phyloP scores from a whole-genome alignment of 2,888 invertebrate genomes.

The Ornithoptera priamus region DNA sequence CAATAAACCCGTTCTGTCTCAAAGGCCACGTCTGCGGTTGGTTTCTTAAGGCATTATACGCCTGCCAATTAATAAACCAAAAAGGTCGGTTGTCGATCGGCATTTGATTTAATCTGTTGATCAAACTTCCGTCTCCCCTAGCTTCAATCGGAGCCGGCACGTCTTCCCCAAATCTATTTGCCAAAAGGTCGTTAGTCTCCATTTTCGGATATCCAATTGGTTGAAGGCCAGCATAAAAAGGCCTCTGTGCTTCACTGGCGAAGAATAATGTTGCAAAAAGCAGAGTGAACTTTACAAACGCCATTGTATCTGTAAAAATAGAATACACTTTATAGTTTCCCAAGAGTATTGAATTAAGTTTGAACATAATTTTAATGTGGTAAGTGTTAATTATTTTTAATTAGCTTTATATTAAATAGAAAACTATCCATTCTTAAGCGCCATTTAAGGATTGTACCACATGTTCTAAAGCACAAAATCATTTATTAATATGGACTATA shows the following conservation, averaged over 20 bases:
- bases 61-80: constrained; percentile 83
- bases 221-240: constrained; percentile 81
- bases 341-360: not conserved
- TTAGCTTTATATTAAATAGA: no score
- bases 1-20: constrained; percentile 48
- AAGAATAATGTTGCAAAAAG: constrained; percentile 46
- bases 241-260: constrained; percentile 77
- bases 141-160: constrained; percentile 79
- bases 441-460: no score
- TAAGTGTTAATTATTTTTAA: no score
- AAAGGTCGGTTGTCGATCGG: constrained; percentile 83
- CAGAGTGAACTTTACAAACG: constrained; percentile 44
- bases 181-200: constrained; percentile 50
- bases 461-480: no score
- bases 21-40: constrained; percentile 56
- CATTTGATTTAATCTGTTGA: constrained; percentile 78
- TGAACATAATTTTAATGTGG: not conserved
- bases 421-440: no score
- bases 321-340: no score
- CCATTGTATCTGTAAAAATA: constrained; percentile 47
- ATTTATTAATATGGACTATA: no score
- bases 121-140: constrained; percentile 76
- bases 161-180: constrained; percentile 77
- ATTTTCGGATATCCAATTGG: constrained; percentile 81
- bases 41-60: constrained; percentile 78